Base-by-base conservation (phyloP, 2,113 vertebrate genomes). In the Charina bottae region DNA sequence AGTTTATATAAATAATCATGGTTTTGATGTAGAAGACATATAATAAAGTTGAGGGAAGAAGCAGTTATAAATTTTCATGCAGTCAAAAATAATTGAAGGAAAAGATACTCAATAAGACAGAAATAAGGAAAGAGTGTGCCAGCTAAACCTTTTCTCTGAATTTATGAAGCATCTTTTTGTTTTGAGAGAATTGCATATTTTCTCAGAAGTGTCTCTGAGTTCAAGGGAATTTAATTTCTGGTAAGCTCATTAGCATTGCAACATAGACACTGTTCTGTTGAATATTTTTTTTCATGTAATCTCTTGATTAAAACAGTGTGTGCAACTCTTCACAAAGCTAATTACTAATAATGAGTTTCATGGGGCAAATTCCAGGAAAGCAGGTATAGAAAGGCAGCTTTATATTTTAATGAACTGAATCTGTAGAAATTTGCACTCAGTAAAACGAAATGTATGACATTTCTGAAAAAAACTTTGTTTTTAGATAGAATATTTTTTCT, bases 31-130 rank as follows among this genome's bases (percentile, higher is more conserved):
- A 93, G 62, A 88, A 93, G 91, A 56, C 92, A 93, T 58, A 64
- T 93, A 59, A 83, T 94, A 93, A 90, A 87, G 60, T 60, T 54
- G 84, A 94, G 54, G 93, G 93, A 91, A 85, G 95, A 84, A 12
- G 6, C 24, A 72, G 37, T 92, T n/a, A 12, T 72, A 23, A 62
- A 55, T 91, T 95, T 95, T 91, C 93, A 94, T 93, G 96, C 93
- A 94, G 92, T 72, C 55, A 91, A 93, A 95, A 94, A 94, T 90
- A 92, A 93, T 96, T 96, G 91, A 89, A 93, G 53, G 94, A 56
- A n/a, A 83, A n/a, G 49, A 59, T 85, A 89, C 60, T 89, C 11
- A 78, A 28, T 46, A 15, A 87, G 1, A 0, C 62, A 78, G 83
- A 13, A 24, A 56, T 49, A 23, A 88, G 37, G 62, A 68, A 49